Percentiles rank a stretch among this genome's conserved stretches.
phyloP scores from a whole-genome alignment of 1,140 invertebrate genomes.

The Drosophila lini region DNA sequence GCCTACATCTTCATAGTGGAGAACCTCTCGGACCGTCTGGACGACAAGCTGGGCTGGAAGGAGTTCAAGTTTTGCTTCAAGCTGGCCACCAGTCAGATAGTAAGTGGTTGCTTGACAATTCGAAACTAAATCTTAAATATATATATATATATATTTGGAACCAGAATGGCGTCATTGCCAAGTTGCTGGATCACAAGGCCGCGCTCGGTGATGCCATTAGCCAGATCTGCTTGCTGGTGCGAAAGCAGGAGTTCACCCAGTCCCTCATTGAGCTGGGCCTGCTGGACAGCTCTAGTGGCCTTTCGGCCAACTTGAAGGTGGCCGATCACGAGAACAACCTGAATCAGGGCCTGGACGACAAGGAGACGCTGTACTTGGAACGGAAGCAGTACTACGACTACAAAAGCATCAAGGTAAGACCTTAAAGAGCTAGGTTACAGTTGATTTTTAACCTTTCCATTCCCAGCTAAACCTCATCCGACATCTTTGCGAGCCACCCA shows the following conservation, averaged over 20 bases:
- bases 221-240: slow-evolving; percentile 86
- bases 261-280: slow-evolving; percentile 86
- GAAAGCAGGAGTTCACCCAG: slow-evolving; percentile 87
- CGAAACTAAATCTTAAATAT: neutral
- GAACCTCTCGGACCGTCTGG: slow-evolving; percentile 87
- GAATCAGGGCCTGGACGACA: slow-evolving; percentile 29
- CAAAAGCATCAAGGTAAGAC: slow-evolving; percentile 72
- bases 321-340: slow-evolving; percentile 67
- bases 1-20: slow-evolving; percentile 87
- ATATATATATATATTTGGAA: neutral
- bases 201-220: slow-evolving; percentile 83
- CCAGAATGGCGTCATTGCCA: slow-evolving; percentile 86
- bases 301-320: slow-evolving; percentile 55
- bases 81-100: slow-evolving; percentile 89
- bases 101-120: slow-evolving; percentile 74
- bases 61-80: slow-evolving; percentile 90
- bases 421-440: too few relatives aligned
- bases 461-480: slow-evolving; percentile 87
- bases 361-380: slow-evolving; percentile 41
- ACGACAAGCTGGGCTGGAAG: slow-evolving; percentile 88
- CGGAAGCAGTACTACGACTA: slow-evolving; percentile 64
- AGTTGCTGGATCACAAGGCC: slow-evolving; percentile 85
- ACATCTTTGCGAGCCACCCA: slow-evolving; percentile 87
- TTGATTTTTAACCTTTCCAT: too few relatives aligned
- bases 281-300: slow-evolving; percentile 75